phyloP scores from a whole-genome alignment of 2,797 vertebrate genomes.

The Enteromius anoplus region DNA sequence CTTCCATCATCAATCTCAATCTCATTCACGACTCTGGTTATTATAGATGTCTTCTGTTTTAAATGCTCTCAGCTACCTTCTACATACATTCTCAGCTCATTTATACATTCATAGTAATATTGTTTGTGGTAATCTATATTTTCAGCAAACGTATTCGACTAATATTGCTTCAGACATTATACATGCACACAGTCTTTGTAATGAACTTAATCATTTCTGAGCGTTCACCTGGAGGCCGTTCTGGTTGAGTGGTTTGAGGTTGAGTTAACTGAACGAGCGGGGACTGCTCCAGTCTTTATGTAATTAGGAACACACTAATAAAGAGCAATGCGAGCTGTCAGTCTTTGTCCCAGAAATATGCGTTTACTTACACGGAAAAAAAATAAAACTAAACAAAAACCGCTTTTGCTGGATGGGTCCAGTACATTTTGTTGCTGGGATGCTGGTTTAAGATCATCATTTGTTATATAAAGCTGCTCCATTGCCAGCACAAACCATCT shows the following conservation, averaged over 20 bases:
- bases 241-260: slow-evolving; percentile 2
- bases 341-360: neutral
- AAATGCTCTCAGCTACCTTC: no score
- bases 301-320: slow-evolving; percentile 22
- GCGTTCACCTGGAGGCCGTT: neutral
- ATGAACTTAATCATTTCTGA: neutral
- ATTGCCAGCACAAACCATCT: no score
- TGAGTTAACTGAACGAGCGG: neutral
- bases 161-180: neutral
- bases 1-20: no score
- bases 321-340: neutral
- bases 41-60: no score
- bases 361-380: neutral
- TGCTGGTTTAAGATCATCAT: no score
- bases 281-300: slow-evolving; percentile 24
- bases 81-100: no score
- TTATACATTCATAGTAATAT: neutral
- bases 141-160: neutral
- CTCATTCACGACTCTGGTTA: no score
- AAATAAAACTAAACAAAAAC: no score
- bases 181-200: neutral
- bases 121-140: neutral
- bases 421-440: no score
- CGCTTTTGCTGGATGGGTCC: no score
- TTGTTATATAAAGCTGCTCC: no score